Conservation (phyloP, 2,888 invertebrate genomes). For the Drosophila antonietae region DNA sequence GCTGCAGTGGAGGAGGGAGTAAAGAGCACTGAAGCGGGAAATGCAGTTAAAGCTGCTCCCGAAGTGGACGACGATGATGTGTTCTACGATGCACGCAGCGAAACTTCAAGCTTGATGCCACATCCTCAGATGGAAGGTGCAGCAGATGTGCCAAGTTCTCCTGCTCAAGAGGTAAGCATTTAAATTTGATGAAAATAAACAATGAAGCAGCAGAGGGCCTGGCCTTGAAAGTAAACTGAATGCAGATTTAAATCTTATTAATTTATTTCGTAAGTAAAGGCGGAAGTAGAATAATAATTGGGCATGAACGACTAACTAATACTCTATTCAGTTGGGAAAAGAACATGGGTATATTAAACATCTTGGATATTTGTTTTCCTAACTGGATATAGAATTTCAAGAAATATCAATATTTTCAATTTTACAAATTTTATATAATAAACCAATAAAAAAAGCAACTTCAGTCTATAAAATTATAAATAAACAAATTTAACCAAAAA, state of each 20-base stretch:
- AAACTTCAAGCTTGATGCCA: constrained; percentile 66
- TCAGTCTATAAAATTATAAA: too few species aligned
- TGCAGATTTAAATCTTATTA: background rate
- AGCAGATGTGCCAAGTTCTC: background rate
- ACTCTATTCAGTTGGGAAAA: background rate
- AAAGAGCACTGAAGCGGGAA: constrained; percentile 29
- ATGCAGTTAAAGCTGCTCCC: constrained; percentile 30
- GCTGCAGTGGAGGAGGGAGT: constrained; percentile 17
- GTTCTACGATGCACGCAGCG: constrained; percentile 83
- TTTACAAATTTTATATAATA: too few species aligned
- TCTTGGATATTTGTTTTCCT: too few species aligned
- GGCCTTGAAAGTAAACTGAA: background rate
- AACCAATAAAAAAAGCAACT: too few species aligned
- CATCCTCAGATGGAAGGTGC: constrained; percentile 6
- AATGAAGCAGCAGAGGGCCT: too few species aligned
- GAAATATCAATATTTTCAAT: background rate
- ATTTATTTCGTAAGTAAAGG: background rate
- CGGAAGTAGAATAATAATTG: background rate
- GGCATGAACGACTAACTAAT: background rate
- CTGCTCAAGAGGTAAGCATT: constrained; percentile 37
- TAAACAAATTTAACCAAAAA: too few species aligned
- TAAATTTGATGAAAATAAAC: background rate
- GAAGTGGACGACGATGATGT: constrained; percentile 82
- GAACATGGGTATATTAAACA: too few species aligned
- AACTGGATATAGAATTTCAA: background rate